Evolutionary conservation across 2,113 vertebrate genomes (phyloP), one percentile per base, ranked within the genome.

Genomic region (Pogonocichla stellata): DNA sequence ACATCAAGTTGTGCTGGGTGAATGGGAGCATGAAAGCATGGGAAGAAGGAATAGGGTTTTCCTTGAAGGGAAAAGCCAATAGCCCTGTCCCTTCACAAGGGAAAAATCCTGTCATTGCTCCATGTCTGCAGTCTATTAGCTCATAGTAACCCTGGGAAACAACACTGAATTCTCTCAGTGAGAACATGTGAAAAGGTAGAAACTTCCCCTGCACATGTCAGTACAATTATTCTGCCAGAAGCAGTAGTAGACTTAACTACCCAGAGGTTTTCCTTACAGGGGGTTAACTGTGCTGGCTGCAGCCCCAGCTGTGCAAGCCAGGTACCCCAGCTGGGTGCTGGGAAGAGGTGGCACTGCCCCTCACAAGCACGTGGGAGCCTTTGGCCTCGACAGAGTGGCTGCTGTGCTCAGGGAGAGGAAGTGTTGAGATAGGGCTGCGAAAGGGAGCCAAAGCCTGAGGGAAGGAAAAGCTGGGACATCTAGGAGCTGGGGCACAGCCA

Each of bases 121-220:
- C 19, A 5, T 48, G 56, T 43, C 51, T 86, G n/a, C 36, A 64
- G 22, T n/a, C 15, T 83, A 26, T 77, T 51, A 74, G 33, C 47
- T 74, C 9, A 0, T 6, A 38, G 47, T 8, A 33, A 77, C 28
- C 47, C 40, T 48, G 36, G 60, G 56, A 88, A 92, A 56, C 25
- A 74, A 15, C 0, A 5, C 19, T 31, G 26, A 50, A 66, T 82
- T 62, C 42, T 85, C 42, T 50, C 42, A 66, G 26, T 36, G 47
- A 77, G 70, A 95, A 50, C 31, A 57, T 18, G 29, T 10, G 48
- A 47, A 87, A 61, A 94, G 54, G 81, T 77, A 75, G 78, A 75
- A 90, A 43, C 5, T 65, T 85, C 29, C 40, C 0, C 0, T 34
- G 65, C 7, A 1, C 0, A 1, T 50, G 23, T 66, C 40, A 25